Percentiles rank a stretch among this genome's conserved stretches.
phyloP scores from a whole-genome alignment of 2,113 vertebrate genomes.

The Uropsilus gracilis region DNA sequence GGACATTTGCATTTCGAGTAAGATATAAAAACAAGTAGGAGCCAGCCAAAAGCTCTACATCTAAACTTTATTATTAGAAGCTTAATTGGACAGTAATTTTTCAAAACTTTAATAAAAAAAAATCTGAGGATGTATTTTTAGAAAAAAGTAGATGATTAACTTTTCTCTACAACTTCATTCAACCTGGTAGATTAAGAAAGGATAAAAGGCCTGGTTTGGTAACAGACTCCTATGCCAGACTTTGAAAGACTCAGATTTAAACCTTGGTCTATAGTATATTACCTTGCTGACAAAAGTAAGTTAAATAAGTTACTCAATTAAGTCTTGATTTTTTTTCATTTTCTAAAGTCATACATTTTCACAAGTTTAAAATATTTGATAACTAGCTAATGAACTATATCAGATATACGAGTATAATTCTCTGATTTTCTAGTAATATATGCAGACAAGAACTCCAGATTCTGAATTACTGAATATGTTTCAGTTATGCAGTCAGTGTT shows the following conservation, averaged over 20 bases:
- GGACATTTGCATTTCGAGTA: background rate
- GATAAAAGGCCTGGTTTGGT: background rate
- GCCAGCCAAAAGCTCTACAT: background rate
- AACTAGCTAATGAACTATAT: background rate
- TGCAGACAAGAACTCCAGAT: background rate
- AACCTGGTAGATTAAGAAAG: background rate
- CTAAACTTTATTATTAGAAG: background rate
- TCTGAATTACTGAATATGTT: background rate
- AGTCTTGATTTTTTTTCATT: background rate
- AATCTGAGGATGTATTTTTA: background rate
- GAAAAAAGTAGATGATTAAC: background rate
- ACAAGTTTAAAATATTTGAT: background rate
- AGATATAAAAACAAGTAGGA: background rate
- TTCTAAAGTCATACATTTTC: background rate
- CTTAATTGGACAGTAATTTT: background rate
- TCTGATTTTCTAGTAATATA: background rate
- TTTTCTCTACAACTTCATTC: background rate
- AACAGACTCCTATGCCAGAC: background rate
- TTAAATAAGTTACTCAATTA: background rate
- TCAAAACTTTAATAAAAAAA: background rate
- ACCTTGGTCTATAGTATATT: background rate
- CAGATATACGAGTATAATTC: background rate
- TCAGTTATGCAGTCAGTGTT: background rate
- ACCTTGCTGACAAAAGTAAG: background rate
- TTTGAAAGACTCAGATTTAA: background rate